These are phyloP conservation scores for Gymnoscopelus microlampas DNA, from an alignment of 2,797 vertebrate genomes.

Conservation along the genomic window DNA sequence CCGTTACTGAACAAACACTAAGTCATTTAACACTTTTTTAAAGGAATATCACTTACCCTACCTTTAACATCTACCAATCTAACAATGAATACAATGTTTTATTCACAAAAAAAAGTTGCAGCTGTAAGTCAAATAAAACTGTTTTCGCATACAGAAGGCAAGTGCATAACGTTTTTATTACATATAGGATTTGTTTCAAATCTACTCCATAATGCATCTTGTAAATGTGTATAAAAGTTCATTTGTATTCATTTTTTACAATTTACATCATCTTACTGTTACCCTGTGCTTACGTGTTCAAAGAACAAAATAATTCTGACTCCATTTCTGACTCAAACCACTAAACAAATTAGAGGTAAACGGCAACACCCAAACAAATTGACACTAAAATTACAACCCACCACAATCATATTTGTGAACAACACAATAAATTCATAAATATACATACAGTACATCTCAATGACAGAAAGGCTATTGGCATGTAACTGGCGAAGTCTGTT, in stretches of 20 bases:
- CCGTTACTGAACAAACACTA: no score
- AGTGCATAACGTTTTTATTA: constrained; percentile 43
- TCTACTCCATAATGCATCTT: constrained; percentile 41
- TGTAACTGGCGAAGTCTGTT: neutral
- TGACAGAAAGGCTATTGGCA: neutral
- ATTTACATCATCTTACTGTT: constrained; percentile 30
- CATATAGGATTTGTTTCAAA: constrained; percentile 50
- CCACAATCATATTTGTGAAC: constrained; percentile 4
- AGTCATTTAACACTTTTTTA: no score
- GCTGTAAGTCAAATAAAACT: no score
- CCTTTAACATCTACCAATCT: no score
- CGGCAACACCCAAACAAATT: neutral
- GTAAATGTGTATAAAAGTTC: constrained; percentile 41
- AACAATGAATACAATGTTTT: no score
- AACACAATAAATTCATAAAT: constrained; percentile 18
- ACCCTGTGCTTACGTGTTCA: neutral
- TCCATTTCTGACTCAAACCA: constrained; percentile 13
- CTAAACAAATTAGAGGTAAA: neutral
- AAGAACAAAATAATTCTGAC: constrained; percentile 3
- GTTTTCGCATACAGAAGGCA: no score
- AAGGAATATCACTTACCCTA: no score
- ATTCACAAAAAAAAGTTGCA: no score
- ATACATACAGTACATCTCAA: constrained; percentile 1
- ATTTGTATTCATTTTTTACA: constrained; percentile 30
- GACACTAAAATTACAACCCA: neutral